These are phyloP conservation scores for Laticauda colubrina DNA, from an alignment of 2,113 vertebrate species.

Conservation along the genomic window DNA sequence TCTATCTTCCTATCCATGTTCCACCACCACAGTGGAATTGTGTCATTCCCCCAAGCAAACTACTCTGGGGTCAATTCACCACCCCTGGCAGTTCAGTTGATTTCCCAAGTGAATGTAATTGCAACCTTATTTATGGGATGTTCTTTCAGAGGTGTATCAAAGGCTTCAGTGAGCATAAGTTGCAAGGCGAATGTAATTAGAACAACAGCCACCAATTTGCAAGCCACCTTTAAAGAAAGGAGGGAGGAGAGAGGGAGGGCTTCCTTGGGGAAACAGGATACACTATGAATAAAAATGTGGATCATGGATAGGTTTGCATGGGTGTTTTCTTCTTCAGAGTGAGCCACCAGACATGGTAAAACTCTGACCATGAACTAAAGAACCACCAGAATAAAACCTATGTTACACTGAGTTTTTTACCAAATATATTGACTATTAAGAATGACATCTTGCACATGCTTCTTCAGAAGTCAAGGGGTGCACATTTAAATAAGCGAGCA, in stretches of 20 bases:
- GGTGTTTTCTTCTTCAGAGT: background rate
- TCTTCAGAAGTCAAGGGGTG: too few species aligned
- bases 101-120: background rate
- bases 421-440: background rate
- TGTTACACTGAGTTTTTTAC: background rate
- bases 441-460: background rate
- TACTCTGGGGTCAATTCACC: background rate
- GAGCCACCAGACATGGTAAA: background rate
- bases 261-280: background rate
- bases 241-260: too few species aligned
- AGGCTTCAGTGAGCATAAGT: background rate
- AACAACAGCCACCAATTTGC: background rate
- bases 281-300: background rate
- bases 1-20: fast-evolving
- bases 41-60: fast-evolving
- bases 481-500: too few species aligned
- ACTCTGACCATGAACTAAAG: background rate
- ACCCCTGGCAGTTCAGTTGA: background rate
- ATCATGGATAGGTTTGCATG: background rate
- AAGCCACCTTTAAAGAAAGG: background rate
- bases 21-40: fast-evolving
- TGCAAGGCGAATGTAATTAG: background rate
- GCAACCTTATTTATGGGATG: background rate
- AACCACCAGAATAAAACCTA: background rate
- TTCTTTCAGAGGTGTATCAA: background rate